Conservation (phyloP, 2,888 invertebrate genomes). For the Xestia ashworthii region DNA sequence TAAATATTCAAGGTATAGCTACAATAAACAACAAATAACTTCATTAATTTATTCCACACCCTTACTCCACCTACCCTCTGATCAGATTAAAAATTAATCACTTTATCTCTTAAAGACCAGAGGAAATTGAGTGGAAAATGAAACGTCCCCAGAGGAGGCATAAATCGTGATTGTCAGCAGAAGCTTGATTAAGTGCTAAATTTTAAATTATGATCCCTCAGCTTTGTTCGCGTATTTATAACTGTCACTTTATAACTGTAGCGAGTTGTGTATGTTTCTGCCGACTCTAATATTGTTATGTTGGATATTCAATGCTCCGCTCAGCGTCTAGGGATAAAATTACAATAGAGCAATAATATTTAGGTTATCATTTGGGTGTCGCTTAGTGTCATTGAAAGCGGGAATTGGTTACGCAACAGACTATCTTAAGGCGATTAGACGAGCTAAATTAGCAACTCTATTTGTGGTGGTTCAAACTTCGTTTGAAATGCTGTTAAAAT, state of each 20-base stretch:
- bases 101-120: slow-evolving; percentile 77
- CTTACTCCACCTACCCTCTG: slow-evolving; percentile 45
- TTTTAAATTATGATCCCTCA: slow-evolving; percentile 84
- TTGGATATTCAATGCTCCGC: background rate
- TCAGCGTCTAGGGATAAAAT: background rate
- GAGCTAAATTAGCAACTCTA: too few relatives aligned
- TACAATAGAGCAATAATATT: background rate
- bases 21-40: slow-evolving; percentile 74
- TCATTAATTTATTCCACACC: slow-evolving; percentile 69
- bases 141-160: slow-evolving; percentile 78
- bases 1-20: slow-evolving; percentile 68
- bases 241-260: slow-evolving; percentile 55
- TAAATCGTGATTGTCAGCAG: slow-evolving; percentile 85
- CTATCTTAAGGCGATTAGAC: too few relatives aligned
- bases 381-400: background rate
- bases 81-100: slow-evolving; percentile 86
- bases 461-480: too few relatives aligned
- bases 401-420: slow-evolving; percentile 25
- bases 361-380: background rate
- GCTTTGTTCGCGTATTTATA: slow-evolving; percentile 69
- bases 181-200: slow-evolving; percentile 88
- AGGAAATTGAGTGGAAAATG: slow-evolving; percentile 83
- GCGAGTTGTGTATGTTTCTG: slow-evolving; percentile 24
- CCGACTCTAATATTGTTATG: background rate
- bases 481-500: too few relatives aligned